These are phyloP conservation scores for Bambusicola thoracicus DNA, from an alignment of 2,113 vertebrate species.

Conservation along the genomic window DNA sequence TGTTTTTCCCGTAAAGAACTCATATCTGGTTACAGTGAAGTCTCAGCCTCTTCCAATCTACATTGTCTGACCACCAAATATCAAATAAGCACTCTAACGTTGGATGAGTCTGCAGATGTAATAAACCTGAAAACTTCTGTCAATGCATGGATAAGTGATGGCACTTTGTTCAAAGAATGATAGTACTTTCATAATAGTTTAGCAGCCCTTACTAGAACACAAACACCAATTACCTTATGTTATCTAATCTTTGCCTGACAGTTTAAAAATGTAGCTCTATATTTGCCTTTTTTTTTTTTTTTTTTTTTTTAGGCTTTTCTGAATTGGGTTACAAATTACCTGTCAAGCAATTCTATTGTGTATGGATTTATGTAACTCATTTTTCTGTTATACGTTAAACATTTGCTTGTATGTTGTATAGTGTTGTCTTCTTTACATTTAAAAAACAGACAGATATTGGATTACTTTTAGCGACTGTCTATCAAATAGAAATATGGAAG, in stretches of 20 bases:
- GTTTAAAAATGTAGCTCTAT: not conserved
- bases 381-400: not conserved
- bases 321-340: constrained; percentile 4
- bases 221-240: not conserved
- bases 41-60: not conserved
- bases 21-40: not conserved
- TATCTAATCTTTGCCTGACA: not conserved
- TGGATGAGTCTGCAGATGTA: not conserved
- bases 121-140: not conserved
- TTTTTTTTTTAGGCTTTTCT: not conserved
- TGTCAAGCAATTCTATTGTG: not conserved
- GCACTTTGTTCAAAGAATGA: not conserved
- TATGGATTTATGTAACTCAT: not conserved
- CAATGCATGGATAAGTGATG: not conserved
- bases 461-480: not conserved
- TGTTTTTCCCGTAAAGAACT: not conserved
- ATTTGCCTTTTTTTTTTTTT: not conserved
- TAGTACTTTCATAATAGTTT: not conserved
- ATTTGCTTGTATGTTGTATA: not conserved
- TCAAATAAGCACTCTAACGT: not conserved
- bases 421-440: not conserved
- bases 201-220: not conserved
- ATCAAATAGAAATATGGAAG: not conserved
- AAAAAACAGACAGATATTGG: not conserved
- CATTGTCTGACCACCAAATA: not conserved